Conservation (phyloP, 2,888 invertebrate species). For the Noctua janthina region DNA sequence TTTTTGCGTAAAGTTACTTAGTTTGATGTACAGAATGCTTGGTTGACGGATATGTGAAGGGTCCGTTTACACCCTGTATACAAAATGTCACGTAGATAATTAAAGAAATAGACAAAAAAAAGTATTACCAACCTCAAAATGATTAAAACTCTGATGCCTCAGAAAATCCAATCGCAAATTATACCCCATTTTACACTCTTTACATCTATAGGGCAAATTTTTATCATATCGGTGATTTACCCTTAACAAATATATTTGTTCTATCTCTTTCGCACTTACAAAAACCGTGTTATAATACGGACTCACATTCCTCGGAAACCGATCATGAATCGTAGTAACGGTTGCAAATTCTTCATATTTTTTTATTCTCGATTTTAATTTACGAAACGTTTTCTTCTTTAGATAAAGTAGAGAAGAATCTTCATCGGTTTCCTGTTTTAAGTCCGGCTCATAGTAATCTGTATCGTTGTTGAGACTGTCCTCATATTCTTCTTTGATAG, state of each 20-base stretch:
- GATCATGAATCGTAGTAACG: conserved; percentile 10
- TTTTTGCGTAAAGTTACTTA: no score
- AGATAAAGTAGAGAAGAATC: background rate
- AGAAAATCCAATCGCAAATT: conserved; percentile 63
- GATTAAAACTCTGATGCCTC: conserved; percentile 71
- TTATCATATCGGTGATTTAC: background rate
- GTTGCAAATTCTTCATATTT: conserved; percentile 38
- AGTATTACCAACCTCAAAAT: conserved; percentile 69
- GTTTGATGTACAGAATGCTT: no score
- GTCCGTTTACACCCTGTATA: no score
- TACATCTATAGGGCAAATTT: conserved; percentile 34
- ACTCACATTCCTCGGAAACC: background rate
- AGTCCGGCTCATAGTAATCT: conserved; percentile 35
- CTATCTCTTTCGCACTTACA: conserved; percentile 68
- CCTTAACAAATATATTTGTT: conserved; percentile 52
- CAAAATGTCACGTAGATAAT: background rate
- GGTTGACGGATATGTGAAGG: no score
- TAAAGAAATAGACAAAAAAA: background rate
- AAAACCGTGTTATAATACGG: conserved; percentile 53
- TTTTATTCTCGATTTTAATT: conserved; percentile 29
- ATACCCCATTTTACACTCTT: conserved; percentile 64
- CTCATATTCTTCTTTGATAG: conserved; percentile 52
- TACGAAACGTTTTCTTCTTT: conserved; percentile 2
- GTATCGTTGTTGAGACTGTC: conserved; percentile 29
- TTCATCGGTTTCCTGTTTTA: conserved; percentile 26